Evolutionary conservation across 1,140 invertebrate genomes (phyloP).

Genomic region (Cyclargus thomasi): DNA sequence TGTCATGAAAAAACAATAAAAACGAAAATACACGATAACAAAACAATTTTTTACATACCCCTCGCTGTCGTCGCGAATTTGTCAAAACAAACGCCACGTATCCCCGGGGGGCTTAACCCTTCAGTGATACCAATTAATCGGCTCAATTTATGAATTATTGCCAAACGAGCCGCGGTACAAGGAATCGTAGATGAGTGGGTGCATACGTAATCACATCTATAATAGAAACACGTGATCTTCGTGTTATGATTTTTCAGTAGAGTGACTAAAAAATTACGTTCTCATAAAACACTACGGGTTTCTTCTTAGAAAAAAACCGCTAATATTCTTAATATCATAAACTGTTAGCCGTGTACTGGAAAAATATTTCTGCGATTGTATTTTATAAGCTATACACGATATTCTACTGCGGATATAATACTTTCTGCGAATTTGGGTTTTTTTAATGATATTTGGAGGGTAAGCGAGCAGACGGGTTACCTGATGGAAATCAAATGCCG

Average conservation of each 20-base stretch:
- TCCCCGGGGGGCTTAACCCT: slow-evolving; percentile 31
- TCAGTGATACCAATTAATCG: slow-evolving; percentile 37
- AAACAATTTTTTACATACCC: slow-evolving; percentile 23
- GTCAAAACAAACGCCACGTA: slow-evolving; percentile 31
- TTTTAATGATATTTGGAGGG: too few relatives aligned
- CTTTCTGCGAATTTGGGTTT: too few relatives aligned
- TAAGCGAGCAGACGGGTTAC: too few relatives aligned
- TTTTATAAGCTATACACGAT: too few relatives aligned
- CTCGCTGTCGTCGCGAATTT: slow-evolving; percentile 26
- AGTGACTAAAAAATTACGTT: too few relatives aligned
- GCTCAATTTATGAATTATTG: slow-evolving; percentile 42
- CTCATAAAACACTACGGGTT: too few relatives aligned
- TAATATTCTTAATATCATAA: too few relatives aligned
- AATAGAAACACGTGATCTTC: slow-evolving; percentile 10
- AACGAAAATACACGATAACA: slow-evolving; percentile 12
- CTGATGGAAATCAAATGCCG: too few relatives aligned
- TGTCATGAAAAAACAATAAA: neutral
- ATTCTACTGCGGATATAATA: too few relatives aligned
- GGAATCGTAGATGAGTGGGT: slow-evolving; percentile 33
- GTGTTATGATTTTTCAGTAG: neutral
- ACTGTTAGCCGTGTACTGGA: too few relatives aligned
- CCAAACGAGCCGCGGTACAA: slow-evolving; percentile 31
- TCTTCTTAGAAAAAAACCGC: too few relatives aligned
- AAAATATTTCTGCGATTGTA: too few relatives aligned
- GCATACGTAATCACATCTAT: slow-evolving; percentile 21